phyloP scores from a whole-genome alignment of 2,797 vertebrate genomes.

The Rachycentron canadum region DNA sequence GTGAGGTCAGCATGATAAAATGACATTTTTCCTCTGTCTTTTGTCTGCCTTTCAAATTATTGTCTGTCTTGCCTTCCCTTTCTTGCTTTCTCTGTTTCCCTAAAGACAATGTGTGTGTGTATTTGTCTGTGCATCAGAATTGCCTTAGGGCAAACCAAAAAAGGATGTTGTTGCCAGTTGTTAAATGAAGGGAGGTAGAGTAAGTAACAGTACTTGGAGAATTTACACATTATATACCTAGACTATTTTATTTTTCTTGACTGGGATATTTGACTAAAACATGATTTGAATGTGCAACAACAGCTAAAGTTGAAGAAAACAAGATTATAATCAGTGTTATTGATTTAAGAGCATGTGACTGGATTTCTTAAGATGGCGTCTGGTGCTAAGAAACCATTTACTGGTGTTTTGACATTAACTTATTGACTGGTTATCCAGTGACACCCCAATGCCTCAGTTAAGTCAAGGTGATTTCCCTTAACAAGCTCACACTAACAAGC shows the following conservation, averaged over 20 bases:
- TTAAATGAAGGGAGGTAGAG: background rate
- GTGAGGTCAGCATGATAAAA: slow-evolving; percentile 26
- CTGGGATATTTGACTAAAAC: background rate
- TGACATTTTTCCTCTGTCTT: background rate
- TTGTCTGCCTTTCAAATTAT: background rate
- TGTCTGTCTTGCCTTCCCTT: slow-evolving; percentile 9
- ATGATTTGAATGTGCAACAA: background rate
- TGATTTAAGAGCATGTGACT: background rate
- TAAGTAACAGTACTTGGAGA: background rate
- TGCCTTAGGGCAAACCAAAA: background rate
- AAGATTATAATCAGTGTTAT: background rate
- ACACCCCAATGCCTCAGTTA: slow-evolving; percentile 46
- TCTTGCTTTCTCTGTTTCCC: slow-evolving; percentile 3
- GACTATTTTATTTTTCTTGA: background rate
- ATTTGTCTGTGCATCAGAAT: background rate
- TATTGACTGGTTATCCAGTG: slow-evolving; percentile 42
- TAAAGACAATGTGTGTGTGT: background rate
- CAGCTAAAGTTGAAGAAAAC: background rate
- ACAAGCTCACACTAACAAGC: slow-evolving; percentile 76
- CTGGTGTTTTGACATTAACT: slow-evolving; percentile 42
- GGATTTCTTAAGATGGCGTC: background rate
- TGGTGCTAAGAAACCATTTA: slow-evolving; percentile 1
- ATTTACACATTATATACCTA: background rate
- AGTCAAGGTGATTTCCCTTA: slow-evolving; percentile 72
- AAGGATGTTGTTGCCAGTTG: background rate